Evolutionary conservation across 2,113 vertebrate species (phyloP).

Genomic region (Onychorhynchus coronatus): DNA sequence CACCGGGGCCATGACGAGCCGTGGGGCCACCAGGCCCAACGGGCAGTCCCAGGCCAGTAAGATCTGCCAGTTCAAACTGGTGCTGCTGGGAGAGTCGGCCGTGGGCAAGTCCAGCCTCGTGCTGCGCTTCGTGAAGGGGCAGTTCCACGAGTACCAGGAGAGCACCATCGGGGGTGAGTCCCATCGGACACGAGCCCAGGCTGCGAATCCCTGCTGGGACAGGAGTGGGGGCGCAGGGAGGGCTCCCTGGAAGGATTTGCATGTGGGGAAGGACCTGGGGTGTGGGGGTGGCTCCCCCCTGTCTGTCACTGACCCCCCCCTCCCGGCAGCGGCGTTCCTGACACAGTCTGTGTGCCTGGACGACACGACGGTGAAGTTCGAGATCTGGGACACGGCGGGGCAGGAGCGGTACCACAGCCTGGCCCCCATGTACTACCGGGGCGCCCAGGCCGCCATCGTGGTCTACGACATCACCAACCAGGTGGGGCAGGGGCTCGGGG

Average conservation of each 20-base stretch:
- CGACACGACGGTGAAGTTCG: constrained; percentile 82
- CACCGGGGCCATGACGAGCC: constrained; percentile 74
- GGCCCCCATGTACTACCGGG: constrained; percentile 83
- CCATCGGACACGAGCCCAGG: neutral
- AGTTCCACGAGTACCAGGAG: constrained; percentile 98
- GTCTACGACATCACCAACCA: constrained; percentile 84
- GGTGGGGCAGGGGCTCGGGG: constrained; percentile 9
- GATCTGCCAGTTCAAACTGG: constrained; percentile 97
- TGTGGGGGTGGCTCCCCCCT: neutral
- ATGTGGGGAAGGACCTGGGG: neutral
- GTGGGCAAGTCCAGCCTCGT: constrained; percentile 97
- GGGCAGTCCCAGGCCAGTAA: constrained; percentile 81
- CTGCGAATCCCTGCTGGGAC: constrained; percentile 53
- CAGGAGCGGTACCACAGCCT: constrained; percentile 83
- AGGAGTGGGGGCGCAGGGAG: neutral
- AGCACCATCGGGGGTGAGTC: constrained; percentile 95
- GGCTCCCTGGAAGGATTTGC: neutral
- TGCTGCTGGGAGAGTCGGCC: constrained; percentile 90
- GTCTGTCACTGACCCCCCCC: neutral
- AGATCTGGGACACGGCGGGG: constrained; percentile 84
- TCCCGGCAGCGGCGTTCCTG: constrained; percentile 73
- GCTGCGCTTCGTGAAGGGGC: constrained; percentile 96
- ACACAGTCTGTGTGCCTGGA: constrained; percentile 83
- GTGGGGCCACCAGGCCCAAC: constrained; percentile 77
- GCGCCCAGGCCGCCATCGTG: constrained; percentile 80